phyloP scores from a whole-genome alignment of 2,888 invertebrate species.

The Nyleta sp. region DNA sequence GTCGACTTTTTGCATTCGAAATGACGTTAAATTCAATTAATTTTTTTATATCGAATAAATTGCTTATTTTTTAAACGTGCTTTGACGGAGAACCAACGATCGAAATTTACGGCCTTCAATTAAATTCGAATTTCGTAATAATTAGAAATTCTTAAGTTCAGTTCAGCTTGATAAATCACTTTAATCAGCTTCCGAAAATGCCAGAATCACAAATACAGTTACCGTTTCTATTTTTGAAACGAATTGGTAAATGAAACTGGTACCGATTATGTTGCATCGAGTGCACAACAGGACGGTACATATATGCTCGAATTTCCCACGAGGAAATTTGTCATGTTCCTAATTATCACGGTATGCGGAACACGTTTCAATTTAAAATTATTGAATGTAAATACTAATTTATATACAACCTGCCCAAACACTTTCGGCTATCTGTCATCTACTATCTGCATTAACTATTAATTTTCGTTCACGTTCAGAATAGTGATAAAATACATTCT shows the following conservation, averaged over 20 bases:
- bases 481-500: constrained; percentile 1
- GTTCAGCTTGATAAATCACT: background rate
- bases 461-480: constrained; percentile 20
- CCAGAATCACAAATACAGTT: background rate
- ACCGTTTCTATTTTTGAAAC: background rate
- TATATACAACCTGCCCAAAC: constrained; percentile 12
- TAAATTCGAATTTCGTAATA: too few species aligned
- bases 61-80: too few species aligned
- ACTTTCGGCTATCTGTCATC: constrained; percentile 29
- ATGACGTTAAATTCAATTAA: too few species aligned
- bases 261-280: background rate
- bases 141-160: background rate
- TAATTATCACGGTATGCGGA: constrained; percentile 24
- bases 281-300: constrained; percentile 1
- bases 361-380: constrained; percentile 42
- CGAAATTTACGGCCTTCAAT: too few species aligned
- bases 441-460: constrained; percentile 32
- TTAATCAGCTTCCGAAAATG: constrained; percentile 4
- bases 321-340: constrained; percentile 44
- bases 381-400: constrained; percentile 38
- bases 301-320: constrained; percentile 43
- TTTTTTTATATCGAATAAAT: too few species aligned
- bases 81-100: too few species aligned
- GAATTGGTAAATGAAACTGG: constrained; percentile 6
- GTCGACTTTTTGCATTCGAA: too few species aligned